These are phyloP conservation scores for Spisula subtruncata DNA, from an alignment of 2,888 invertebrate genomes.

Conservation along the genomic window DNA sequence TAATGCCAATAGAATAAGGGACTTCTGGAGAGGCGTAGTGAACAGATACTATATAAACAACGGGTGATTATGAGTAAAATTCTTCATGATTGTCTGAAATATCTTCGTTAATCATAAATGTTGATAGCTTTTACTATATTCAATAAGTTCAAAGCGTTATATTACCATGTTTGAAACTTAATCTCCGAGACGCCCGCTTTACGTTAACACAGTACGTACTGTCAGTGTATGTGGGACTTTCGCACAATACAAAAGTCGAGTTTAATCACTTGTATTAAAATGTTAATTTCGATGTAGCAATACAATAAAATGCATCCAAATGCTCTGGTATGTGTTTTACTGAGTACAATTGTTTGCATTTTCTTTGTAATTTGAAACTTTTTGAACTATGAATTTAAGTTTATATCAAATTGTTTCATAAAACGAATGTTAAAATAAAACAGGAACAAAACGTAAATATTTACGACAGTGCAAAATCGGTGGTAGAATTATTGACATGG, in stretches of 20 bases:
- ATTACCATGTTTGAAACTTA: not conserved
- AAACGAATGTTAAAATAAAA: not conserved
- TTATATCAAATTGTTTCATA: not conserved
- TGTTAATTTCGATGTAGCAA: not conserved
- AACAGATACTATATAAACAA: no score
- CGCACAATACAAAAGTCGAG: not conserved
- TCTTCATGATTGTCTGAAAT: no score
- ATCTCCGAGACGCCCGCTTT: not conserved
- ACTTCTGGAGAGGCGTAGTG: no score
- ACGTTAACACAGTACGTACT: not conserved
- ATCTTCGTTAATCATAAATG: no score
- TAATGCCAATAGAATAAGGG: no score
- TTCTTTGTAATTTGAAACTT: constrained; percentile 19
- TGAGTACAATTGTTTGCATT: not conserved
- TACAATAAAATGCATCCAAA: not conserved
- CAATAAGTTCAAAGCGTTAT: no score
- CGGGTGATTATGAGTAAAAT: no score
- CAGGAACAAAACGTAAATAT: not conserved
- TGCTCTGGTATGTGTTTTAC: not conserved
- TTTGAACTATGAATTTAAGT: not conserved
- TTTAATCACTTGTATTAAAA: constrained; percentile 9
- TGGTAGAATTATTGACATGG: not conserved
- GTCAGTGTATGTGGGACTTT: not conserved
- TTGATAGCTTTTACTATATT: not conserved
- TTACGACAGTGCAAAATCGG: not conserved